Percentiles rank a stretch among this genome's conserved stretches.
These are phyloP conservation scores for Forbesichthys agassizii DNA, from an alignment of 2,113 vertebrate genomes.

Conservation along the genomic window DNA sequence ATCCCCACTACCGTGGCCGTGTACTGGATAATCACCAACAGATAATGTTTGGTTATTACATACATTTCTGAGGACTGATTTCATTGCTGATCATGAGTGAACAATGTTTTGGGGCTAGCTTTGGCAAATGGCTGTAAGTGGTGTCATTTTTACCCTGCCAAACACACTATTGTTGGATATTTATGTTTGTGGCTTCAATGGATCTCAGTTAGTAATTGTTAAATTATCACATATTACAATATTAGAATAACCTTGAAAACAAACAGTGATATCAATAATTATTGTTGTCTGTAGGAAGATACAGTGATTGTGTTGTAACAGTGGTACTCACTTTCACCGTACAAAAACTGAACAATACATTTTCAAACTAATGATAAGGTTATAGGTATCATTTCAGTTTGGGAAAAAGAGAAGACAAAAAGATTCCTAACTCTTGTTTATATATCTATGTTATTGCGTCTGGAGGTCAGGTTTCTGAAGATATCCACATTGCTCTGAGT, in stretches of 20 bases:
- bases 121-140: slow-evolving; percentile 23
- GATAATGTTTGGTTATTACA: slow-evolving; percentile 61
- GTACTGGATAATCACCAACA: slow-evolving; percentile 61
- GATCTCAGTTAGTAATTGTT: slow-evolving; percentile 41
- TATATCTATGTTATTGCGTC: slow-evolving; percentile 33
- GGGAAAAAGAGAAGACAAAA: not conserved
- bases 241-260: slow-evolving; percentile 4
- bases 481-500: slow-evolving; percentile 60
- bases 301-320: not conserved
- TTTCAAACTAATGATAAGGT: no score
- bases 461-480: slow-evolving; percentile 41
- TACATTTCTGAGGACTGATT: slow-evolving; percentile 57
- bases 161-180: not conserved
- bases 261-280: not conserved
- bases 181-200: slow-evolving; percentile 26
- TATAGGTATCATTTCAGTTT: no score
- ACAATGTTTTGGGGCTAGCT: slow-evolving; percentile 15
- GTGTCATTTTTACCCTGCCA: slow-evolving; percentile 30
- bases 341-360: no score
- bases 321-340: not conserved
- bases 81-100: slow-evolving; percentile 34
- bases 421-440: slow-evolving; percentile 40
- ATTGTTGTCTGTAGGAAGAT: not conserved
- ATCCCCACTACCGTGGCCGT: slow-evolving; percentile 57
- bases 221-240: slow-evolving; percentile 22